phyloP scores from a whole-genome alignment of 2,797 vertebrate genomes.

The Glossophaga mutica region DNA sequence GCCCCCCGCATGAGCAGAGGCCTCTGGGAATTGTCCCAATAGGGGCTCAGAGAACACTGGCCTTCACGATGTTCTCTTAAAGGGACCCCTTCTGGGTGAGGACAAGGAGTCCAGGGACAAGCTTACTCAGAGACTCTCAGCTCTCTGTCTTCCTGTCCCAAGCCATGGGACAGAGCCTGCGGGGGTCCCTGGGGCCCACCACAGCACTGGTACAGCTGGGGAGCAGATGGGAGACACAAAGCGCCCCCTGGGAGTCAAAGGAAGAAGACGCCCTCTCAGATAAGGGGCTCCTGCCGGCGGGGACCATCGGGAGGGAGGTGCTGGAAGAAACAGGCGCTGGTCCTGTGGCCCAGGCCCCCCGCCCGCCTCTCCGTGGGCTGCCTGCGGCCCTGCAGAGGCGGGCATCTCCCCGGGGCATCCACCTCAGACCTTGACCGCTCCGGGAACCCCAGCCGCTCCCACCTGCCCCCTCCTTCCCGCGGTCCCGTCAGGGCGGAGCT shows the following conservation, averaged over 20 bases:
- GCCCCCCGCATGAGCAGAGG: not conserved
- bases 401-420: not conserved
- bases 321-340: fast-evolving
- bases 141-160: not conserved
- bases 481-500: not conserved
- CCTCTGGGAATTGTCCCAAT: not conserved
- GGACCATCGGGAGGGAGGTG: fast-evolving
- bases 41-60: not conserved
- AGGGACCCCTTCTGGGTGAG: not conserved
- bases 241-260: not conserved
- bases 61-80: fast-evolving
- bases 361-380: not conserved
- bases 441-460: not conserved
- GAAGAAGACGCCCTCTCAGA: fast-evolving
- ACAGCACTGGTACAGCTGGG: not conserved
- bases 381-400: not conserved
- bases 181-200: fast-evolving
- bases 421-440: not conserved
- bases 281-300: fast-evolving
- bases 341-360: not conserved
- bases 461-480: not conserved
- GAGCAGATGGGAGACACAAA: not conserved
- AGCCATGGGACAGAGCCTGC: not conserved
- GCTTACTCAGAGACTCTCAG: fast-evolving
- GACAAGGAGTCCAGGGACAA: too few relatives aligned